Evolutionary conservation across 1,140 invertebrate species (phyloP).

Genomic region (Aphelinus certus): DNA sequence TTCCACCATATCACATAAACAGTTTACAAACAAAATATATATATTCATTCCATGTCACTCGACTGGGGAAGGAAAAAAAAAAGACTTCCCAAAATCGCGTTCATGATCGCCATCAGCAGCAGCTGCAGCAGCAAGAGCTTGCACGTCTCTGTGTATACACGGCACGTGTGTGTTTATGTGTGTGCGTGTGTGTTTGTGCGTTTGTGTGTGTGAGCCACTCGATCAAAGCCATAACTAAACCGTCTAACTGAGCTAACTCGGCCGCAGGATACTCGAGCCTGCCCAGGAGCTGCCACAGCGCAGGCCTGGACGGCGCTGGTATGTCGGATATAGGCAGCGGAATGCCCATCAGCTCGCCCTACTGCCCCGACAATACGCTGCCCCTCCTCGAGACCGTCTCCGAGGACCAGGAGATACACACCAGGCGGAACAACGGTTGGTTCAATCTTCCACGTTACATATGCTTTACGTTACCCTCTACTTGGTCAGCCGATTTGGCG

Average conservation of each 20-base stretch:
- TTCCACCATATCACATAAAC: too few species aligned
- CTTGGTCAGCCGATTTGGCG: too few species aligned
- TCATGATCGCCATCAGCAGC: neutral
- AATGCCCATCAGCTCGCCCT: slow-evolving; percentile 62
- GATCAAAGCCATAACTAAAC: neutral
- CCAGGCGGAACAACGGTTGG: slow-evolving; percentile 63
- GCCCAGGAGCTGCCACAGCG: slow-evolving; percentile 78
- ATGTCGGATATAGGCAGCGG: slow-evolving; percentile 60
- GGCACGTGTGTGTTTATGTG: neutral
- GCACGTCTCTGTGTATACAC: slow-evolving; percentile 29
- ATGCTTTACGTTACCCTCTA: too few species aligned
- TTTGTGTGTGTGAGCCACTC: neutral
- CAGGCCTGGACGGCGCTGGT: slow-evolving; percentile 68
- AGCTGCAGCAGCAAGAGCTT: slow-evolving; percentile 25
- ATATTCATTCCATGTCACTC: too few species aligned
- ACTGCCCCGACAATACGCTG: slow-evolving; percentile 67
- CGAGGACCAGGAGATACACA: slow-evolving; percentile 70
- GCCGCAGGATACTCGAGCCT: slow-evolving; percentile 82
- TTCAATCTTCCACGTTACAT: slow-evolving; percentile 16
- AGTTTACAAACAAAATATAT: too few species aligned
- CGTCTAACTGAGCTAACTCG: neutral
- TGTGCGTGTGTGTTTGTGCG: neutral
- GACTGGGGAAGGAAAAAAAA: too few species aligned
- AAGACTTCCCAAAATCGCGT: too few species aligned
- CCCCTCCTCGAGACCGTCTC: slow-evolving; percentile 71